Evolutionary conservation across 2,113 vertebrate species (phyloP), one percentile per base, ranked within the genome.

Genomic region (Platycercus adscitus): DNA sequence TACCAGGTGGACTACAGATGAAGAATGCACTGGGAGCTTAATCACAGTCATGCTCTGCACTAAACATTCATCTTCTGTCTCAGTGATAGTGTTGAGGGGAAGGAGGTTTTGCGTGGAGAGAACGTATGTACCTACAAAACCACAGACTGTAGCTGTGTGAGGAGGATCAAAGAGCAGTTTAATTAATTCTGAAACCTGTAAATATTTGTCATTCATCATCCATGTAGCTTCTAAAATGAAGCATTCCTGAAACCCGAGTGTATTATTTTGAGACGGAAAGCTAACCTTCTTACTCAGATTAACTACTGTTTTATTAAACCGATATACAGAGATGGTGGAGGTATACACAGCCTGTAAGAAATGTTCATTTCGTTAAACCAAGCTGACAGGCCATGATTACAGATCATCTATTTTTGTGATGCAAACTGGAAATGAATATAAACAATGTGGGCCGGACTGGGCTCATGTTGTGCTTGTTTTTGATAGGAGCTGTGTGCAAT

Each of bases 1-100:
- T 76, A 50, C 93, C 97, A 98, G 97, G 97, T 98, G 97, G 94
- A 79, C 87, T 95, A 81, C 97, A 98, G 97, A 95, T 98, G 97
- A 97, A 96, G 97, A 93, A 97, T 95, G 71, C 94, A 63, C 95
- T 95, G 94, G 87, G 96, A 95, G 95, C 95, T 97, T 96, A 97
- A 98, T 98, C 90, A 65, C 96, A 97, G 94, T 95, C 95, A 29
- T 93, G 95, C 93, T 97, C 93, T 91, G 90, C 89, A 79, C 89
- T 93, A 68, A 95, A 91, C 95, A 96, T 97, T 97, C 94, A 94
- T 97, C 93, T 90, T 83, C 91, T 88, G 56, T 85, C 94, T 97
- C 91, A 66, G 94, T 95, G 88, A 84, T 96, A 92, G 93, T 95
- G 96, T 97, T 81, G 55, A 93, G 86, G 95, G 91, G 82, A 73